Percentiles rank a stretch among this genome's conserved stretches.
Evolutionary conservation across 1,140 invertebrate genomes (phyloP).

Genomic region (Bombyx mori): ASM3026992v2 NC_085115.1:5714001-5714500

Average conservation of each 20-base stretch:
- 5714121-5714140: slow-evolving; percentile 27
- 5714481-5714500: slow-evolving; percentile 20
- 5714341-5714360: slow-evolving; percentile 41
- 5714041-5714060: slow-evolving; percentile 48
- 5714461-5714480: slow-evolving; percentile 21
- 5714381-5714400: slow-evolving; percentile 28
- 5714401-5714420: slow-evolving; percentile 29
- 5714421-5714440: slow-evolving; percentile 17
- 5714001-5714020: slow-evolving; percentile 42
- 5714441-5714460: slow-evolving; percentile 29
- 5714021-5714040: slow-evolving; percentile 40
- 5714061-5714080: slow-evolving; percentile 37
- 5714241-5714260: slow-evolving; percentile 21
- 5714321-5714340: slow-evolving; percentile 32
- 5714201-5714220: slow-evolving; percentile 32
- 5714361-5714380: slow-evolving; percentile 32
- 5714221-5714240: slow-evolving; percentile 34
- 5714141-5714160: slow-evolving; percentile 24
- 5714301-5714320: slow-evolving; percentile 41
- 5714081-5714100: slow-evolving; percentile 24
- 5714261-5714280: slow-evolving; percentile 26
- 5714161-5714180: slow-evolving; percentile 33
- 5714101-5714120: slow-evolving; percentile 28
- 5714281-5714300: slow-evolving; percentile 28
- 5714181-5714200: slow-evolving; percentile 16